These are phyloP conservation scores for Monoplex corrugatus DNA, from an alignment of 2,888 invertebrate species.

Conservation along the genomic window DNA sequence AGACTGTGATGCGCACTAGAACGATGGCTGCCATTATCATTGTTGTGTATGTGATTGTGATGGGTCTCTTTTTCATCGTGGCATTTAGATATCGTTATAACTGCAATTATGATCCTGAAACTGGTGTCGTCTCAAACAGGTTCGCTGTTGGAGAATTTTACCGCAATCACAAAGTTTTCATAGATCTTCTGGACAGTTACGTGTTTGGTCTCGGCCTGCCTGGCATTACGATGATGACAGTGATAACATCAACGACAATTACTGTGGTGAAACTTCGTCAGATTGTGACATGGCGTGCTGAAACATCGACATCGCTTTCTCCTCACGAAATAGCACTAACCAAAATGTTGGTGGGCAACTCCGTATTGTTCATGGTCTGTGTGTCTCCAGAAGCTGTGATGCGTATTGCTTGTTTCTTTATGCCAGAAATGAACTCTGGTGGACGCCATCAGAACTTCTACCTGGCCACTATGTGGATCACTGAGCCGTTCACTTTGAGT, in stretches of 20 bases:
- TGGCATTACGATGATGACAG: not conserved
- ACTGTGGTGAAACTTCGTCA: not conserved
- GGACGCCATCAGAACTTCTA: conserved; percentile 30
- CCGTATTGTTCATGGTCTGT: conserved; percentile 17
- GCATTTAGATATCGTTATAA: not conserved
- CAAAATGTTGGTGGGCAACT: conserved; percentile 15
- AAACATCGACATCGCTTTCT: not conserved
- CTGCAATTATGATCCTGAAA: not conserved
- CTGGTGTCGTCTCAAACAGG: not conserved
- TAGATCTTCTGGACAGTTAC: not conserved
- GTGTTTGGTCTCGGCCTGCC: not conserved
- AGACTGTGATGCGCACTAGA: not conserved
- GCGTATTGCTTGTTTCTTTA: not conserved
- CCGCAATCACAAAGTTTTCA: not conserved
- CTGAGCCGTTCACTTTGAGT: not conserved
- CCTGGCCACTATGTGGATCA: not conserved
- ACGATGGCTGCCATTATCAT: not conserved
- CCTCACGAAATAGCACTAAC: conserved; percentile 10
- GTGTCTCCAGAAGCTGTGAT: not conserved
- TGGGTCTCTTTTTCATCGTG: not conserved
- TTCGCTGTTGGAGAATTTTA: not conserved
- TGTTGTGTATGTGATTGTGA: not conserved
- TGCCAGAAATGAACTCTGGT: conserved; percentile 19
- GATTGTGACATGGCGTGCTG: not conserved
- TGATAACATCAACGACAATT: not conserved